phyloP scores from a whole-genome alignment of 2,797 vertebrate species.

The Catostomus latipinnis region DNA sequence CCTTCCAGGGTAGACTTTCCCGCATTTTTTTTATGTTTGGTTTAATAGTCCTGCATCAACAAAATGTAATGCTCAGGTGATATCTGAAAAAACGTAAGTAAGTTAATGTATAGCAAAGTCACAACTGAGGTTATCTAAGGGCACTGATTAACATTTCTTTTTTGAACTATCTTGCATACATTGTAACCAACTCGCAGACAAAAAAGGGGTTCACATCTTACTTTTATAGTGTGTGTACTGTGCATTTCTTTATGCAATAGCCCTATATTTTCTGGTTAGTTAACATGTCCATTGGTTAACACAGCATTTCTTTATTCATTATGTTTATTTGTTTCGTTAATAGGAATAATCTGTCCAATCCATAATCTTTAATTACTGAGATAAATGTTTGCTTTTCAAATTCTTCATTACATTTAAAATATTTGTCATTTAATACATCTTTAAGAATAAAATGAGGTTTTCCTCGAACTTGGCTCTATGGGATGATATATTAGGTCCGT shows the following conservation, averaged over 20 bases:
- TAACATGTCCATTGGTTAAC: no score
- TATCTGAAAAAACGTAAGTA: conserved; percentile 66
- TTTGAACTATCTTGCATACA: conserved; percentile 69
- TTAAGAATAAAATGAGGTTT: conserved; percentile 20
- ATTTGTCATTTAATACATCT: background rate
- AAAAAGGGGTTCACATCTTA: background rate
- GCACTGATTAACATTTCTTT: conserved; percentile 70
- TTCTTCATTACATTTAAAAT: background rate
- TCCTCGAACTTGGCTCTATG: conserved; percentile 4
- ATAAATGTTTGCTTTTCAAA: background rate
- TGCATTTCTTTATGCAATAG: no score
- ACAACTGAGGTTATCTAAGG: conserved; percentile 71
- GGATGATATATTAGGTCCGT: conserved; percentile 29
- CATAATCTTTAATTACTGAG: background rate
- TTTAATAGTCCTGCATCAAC: conserved; percentile 76
- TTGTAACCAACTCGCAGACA: conserved; percentile 65
- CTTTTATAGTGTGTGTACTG: background rate
- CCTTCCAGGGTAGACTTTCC: conserved; percentile 60
- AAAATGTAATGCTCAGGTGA: conserved; percentile 74
- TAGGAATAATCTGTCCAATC: no score
- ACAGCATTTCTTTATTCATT: no score
- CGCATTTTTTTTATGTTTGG: conserved; percentile 64
- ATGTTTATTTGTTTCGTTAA: no score
- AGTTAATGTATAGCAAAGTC: conserved; percentile 69
- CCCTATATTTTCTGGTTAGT: no score